phyloP scores from a whole-genome alignment of 2,888 invertebrate genomes.

The Ctena decussata region DNA sequence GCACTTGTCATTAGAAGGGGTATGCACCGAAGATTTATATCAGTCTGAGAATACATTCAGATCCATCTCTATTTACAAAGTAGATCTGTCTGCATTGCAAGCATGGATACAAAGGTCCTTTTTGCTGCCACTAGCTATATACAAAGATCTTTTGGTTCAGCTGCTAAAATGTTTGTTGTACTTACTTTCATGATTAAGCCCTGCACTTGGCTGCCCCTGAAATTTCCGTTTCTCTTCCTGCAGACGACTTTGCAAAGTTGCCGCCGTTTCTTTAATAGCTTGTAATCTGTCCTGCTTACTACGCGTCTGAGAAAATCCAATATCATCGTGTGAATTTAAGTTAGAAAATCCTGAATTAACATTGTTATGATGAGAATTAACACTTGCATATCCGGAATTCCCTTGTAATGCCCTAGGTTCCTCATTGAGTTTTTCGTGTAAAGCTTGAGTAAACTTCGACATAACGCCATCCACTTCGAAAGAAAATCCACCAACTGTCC shows the following conservation, averaged over 20 bases:
- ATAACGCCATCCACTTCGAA: conserved; percentile 74
- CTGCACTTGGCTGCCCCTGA: conserved; percentile 54
- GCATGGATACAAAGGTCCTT: no score
- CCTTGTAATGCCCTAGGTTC: conserved; percentile 48
- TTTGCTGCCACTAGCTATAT: no score
- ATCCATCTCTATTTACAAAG: no score
- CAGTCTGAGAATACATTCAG: no score
- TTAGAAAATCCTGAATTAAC: neutral
- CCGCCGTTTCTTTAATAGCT: conserved; percentile 79
- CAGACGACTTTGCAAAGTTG: conserved; percentile 77
- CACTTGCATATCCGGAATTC: conserved; percentile 15
- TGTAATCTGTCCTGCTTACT: conserved; percentile 77
- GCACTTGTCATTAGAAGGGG: no score
- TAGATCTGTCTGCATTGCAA: no score
- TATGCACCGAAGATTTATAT: no score
- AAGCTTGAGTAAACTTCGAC: conserved; percentile 76
- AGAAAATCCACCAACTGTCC: conserved; percentile 68
- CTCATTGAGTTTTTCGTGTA: conserved; percentile 67
- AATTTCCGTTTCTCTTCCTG: conserved; percentile 73
- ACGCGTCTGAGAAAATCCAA: conserved; percentile 24
- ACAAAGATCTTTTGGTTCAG: no score
- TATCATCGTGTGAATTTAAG: conserved; percentile 4
- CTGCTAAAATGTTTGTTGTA: conserved; percentile 6
- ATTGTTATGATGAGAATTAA: neutral
- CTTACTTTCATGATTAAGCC: conserved; percentile 62